Evolutionary conservation across 1,140 invertebrate genomes (phyloP).

Genomic region (Heliconius eleuchia): DNA sequence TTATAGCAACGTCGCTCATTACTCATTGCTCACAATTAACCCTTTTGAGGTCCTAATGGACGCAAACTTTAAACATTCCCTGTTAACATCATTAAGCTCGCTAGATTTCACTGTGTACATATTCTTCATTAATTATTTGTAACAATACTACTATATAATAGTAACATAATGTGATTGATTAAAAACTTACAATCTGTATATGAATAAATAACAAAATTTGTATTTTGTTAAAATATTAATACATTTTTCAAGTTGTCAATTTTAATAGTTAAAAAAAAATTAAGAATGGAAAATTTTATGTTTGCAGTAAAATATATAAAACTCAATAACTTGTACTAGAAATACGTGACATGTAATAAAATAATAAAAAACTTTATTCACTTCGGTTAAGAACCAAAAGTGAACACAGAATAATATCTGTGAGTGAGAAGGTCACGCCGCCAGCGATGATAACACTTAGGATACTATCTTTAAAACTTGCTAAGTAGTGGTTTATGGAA

Average conservation of each 20-base stretch:
- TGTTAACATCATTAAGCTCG: constrained; percentile 11
- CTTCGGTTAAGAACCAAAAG: too few species aligned
- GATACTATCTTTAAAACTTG: too few species aligned
- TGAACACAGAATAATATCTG: too few species aligned
- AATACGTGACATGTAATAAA: neutral
- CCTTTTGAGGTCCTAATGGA: constrained; percentile 13
- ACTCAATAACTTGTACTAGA: neutral
- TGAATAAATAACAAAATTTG: neutral
- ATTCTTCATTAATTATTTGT: constrained; percentile 7
- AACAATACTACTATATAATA: neutral
- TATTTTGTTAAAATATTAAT: too few species aligned
- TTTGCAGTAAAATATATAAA: neutral
- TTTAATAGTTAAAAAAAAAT: too few species aligned
- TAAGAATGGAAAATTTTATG: neutral
- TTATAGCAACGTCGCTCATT: constrained; percentile 5
- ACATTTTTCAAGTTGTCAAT: too few species aligned
- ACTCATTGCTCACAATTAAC: constrained; percentile 6
- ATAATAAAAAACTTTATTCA: neutral
- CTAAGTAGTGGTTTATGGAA: too few species aligned
- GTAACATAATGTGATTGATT: neutral
- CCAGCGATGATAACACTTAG: too few species aligned
- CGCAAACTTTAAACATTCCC: constrained; percentile 13
- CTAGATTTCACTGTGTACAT: constrained; percentile 6
- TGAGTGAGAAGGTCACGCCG: too few species aligned
- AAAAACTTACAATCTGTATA: neutral